A percentile compares a stretch with the other conserved stretches of the same genome.
Conservation (phyloP, 2,888 invertebrate genomes). For the Rhyacophila evoluta region DNA sequence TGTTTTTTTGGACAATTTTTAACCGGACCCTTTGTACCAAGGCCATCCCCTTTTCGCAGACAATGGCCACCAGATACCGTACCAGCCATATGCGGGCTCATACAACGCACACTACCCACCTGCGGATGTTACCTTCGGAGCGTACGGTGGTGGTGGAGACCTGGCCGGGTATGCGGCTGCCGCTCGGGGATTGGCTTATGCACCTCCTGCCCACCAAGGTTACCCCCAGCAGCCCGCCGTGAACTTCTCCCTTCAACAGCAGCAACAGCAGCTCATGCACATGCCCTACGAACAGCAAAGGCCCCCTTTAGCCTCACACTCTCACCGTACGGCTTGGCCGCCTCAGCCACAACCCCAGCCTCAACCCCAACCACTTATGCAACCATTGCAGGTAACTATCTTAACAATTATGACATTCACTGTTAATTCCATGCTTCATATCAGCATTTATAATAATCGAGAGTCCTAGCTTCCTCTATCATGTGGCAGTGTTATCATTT, state of each 20-base stretch:
- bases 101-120: constrained; percentile 70
- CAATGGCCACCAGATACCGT: constrained; percentile 69
- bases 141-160: constrained; percentile 67
- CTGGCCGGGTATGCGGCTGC: constrained; percentile 64
- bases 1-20: not conserved
- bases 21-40: constrained; percentile 6
- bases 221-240: constrained; percentile 60
- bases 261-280: constrained; percentile 52
- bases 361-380: no score
- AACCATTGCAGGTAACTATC: constrained; percentile 46
- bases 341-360: constrained; percentile 44
- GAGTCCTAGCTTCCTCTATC: no score
- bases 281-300: constrained; percentile 52
- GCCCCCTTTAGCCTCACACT: constrained; percentile 38
- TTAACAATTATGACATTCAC: no score
- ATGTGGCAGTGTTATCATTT: no score
- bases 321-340: constrained; percentile 32
- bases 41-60: constrained; percentile 58
- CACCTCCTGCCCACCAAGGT: constrained; percentile 69
- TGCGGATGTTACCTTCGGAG: constrained; percentile 66
- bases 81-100: constrained; percentile 68
- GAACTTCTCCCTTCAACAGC: not conserved
- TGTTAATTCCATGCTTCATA: no score
- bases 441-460: no score
- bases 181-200: constrained; percentile 67